Evolutionary conservation across 30 jellyfish, hydroid and myxozoan species (phyloP).

Genomic region (Aurelia coerulea): DNA sequence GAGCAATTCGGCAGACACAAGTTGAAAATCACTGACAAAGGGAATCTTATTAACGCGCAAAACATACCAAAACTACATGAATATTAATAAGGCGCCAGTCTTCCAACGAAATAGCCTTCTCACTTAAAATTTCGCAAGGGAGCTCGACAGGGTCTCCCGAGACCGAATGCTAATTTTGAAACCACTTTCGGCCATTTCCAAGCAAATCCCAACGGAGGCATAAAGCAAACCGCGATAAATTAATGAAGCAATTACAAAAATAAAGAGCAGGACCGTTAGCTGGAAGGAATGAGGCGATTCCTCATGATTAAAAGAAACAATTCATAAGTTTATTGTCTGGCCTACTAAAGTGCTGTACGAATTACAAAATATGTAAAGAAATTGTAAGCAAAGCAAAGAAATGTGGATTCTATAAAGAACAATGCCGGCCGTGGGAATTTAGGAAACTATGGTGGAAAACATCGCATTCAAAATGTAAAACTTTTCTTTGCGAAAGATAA

Average conservation of each 20-base stretch:
- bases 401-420: neutral
- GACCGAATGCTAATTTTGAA: neutral
- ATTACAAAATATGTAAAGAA: conserved; percentile 5
- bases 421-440: conserved; percentile 2
- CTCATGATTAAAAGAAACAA: neutral
- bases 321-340: neutral
- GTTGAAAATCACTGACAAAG: conserved; percentile 21
- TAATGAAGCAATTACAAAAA: neutral
- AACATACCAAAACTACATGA: conserved; percentile 34
- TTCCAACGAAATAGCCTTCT: conserved; percentile 13
- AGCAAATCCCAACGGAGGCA: neutral
- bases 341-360: neutral
- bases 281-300: neutral
- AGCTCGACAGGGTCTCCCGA: neutral
- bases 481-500: neutral
- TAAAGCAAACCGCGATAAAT: conserved; percentile 6
- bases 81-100: conserved; percentile 48
- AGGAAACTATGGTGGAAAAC: neutral
- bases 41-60: conserved; percentile 35
- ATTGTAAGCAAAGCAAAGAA: neutral
- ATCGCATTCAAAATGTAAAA: neutral
- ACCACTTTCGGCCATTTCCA: neutral
- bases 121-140: conserved; percentile 32
- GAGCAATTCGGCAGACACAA: conserved; percentile 31
- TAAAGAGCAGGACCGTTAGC: neutral